phyloP scores from a whole-genome alignment of 1,140 invertebrate genomes.

The Achatina immaculata region DNA sequence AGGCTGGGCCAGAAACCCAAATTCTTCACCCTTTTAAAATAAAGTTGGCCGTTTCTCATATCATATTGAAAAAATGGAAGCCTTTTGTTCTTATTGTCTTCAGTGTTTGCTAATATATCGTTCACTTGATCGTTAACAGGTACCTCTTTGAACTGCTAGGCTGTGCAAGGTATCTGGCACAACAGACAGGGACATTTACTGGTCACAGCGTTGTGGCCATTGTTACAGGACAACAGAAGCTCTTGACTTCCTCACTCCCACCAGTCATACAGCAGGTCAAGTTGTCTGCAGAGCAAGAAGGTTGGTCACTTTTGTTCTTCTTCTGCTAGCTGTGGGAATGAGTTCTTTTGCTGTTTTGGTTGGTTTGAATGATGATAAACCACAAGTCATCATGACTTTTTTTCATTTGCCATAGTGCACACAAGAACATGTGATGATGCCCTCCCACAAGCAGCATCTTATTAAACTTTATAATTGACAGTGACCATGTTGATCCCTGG shows the following conservation, averaged over 20 bases:
- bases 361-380: neutral
- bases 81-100: too few species aligned
- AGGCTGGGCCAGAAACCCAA: too few species aligned
- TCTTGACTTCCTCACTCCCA: conserved; percentile 26
- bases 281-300: conserved; percentile 50
- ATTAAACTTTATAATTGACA: neutral
- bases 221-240: conserved; percentile 39
- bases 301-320: conserved; percentile 36
- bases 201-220: conserved; percentile 53
- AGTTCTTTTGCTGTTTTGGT: neutral
- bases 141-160: conserved; percentile 80
- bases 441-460: neutral
- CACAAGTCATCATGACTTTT: neutral
- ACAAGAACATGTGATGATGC: neutral
- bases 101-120: neutral
- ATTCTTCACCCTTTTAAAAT: too few species aligned
- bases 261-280: conserved; percentile 48
- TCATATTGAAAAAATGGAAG: too few species aligned
- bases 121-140: conserved; percentile 61
- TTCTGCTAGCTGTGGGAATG: neutral
- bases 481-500: neutral
- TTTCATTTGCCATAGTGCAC: neutral
- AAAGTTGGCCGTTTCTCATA: too few species aligned
- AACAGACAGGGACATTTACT: conserved; percentile 70
- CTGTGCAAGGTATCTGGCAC: conserved; percentile 79